phyloP scores from a whole-genome alignment of 2,113 vertebrate genomes.

The Rhinogobius similis region DNA sequence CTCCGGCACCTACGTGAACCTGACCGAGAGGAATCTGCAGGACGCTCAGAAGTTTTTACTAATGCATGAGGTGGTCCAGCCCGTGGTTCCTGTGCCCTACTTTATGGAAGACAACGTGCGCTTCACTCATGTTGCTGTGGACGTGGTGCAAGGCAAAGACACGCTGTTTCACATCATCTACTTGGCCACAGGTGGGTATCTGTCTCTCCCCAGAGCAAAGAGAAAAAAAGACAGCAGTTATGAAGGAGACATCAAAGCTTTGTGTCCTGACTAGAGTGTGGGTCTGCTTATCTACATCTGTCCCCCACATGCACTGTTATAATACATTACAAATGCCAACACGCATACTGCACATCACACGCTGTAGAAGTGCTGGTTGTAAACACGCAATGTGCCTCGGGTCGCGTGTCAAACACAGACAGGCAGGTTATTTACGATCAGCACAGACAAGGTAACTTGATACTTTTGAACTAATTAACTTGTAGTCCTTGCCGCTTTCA shows the following conservation, averaged over 20 bases:
- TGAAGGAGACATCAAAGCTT: slow-evolving; percentile 55
- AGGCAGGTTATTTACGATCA: slow-evolving; percentile 45
- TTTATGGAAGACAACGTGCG: slow-evolving; percentile 98
- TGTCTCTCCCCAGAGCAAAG: not conserved
- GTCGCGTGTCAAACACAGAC: slow-evolving; percentile 30
- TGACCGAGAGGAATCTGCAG: slow-evolving; percentile 94
- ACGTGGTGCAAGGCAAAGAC: slow-evolving; percentile 91
- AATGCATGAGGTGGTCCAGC: slow-evolving; percentile 96
- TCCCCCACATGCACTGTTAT: slow-evolving; percentile 50
- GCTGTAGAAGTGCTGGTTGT: slow-evolving; percentile 25
- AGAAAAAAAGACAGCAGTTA: slow-evolving; percentile 32
- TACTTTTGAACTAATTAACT: not conserved
- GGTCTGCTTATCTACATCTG: slow-evolving; percentile 56
- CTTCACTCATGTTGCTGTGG: slow-evolving; percentile 92
- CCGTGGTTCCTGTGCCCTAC: slow-evolving; percentile 85
- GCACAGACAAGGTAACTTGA: not conserved
- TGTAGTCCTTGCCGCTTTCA: not conserved
- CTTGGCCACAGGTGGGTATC: slow-evolving; percentile 87
- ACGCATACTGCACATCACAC: slow-evolving; percentile 14
- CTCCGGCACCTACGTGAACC: slow-evolving; percentile 89
- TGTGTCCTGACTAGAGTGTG: slow-evolving; percentile 29
- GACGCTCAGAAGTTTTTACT: slow-evolving; percentile 96
- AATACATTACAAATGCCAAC: slow-evolving; percentile 5
- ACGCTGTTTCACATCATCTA: slow-evolving; percentile 88
- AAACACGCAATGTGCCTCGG: slow-evolving; percentile 41